Evolutionary conservation across 2,888 invertebrate genomes (phyloP).

Genomic region (Galeruca laticollis): DNA sequence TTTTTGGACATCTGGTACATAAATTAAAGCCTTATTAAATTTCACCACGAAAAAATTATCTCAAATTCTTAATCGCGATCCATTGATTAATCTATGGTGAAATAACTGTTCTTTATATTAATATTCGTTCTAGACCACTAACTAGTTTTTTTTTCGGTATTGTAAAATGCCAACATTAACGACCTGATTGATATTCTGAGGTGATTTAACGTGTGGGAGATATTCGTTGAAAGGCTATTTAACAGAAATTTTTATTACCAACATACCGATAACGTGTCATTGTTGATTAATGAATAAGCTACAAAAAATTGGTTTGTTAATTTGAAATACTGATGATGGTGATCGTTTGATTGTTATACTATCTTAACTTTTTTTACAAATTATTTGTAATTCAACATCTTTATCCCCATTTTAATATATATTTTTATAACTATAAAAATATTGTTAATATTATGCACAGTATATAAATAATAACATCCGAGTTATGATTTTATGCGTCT

Average conservation of each 20-base stretch:
- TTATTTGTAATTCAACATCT: no score
- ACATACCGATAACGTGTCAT: not conserved
- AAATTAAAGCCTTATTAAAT: no score
- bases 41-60: not conserved
- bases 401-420: no score
- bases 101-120: slow-evolving; percentile 7
- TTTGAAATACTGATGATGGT: no score
- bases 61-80: not conserved
- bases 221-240: slow-evolving; percentile 5
- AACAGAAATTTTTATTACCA: not conserved
- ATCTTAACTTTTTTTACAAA: no score
- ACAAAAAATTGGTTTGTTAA: no score
- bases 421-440: no score
- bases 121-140: not conserved
- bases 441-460: no score
- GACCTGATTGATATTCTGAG: not conserved
- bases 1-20: no score
- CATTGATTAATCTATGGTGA: not conserved
- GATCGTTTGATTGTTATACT: no score
- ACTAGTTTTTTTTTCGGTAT: not conserved
- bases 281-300: not conserved
- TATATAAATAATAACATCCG: no score
- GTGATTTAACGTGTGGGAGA: slow-evolving; percentile 5
- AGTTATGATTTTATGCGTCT: no score
- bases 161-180: not conserved